These are phyloP conservation scores for Hedychridium roseum DNA, from an alignment of 2,888 invertebrate genomes.

Conservation along the genomic window DNA sequence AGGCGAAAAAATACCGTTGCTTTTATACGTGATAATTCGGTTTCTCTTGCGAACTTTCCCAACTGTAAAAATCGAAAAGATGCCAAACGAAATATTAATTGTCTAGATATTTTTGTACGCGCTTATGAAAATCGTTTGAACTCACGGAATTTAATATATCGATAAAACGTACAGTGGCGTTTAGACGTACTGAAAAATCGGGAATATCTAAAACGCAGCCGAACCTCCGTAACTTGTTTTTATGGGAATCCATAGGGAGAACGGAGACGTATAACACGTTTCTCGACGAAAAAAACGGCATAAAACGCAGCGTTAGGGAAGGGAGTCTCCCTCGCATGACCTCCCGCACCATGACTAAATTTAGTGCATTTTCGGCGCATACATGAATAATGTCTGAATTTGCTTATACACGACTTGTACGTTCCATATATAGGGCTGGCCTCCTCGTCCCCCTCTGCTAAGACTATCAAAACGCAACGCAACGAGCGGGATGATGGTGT, in stretches of 20 bases:
- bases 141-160: no score
- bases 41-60: no score
- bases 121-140: no score
- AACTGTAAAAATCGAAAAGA: no score
- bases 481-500: no score
- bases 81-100: no score
- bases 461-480: no score
- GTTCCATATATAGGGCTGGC: background rate
- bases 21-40: no score
- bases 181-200: slow-evolving; percentile 24
- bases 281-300: slow-evolving; percentile 47
- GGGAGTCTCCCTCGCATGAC: slow-evolving; percentile 49
- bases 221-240: slow-evolving; percentile 35
- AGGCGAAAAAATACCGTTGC: no score
- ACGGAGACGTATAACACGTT: slow-evolving; percentile 50
- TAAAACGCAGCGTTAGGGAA: slow-evolving; percentile 49
- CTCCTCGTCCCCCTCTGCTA: no score
- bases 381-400: slow-evolving; percentile 54
- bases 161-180: no score
- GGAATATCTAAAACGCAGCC: slow-evolving; percentile 14
- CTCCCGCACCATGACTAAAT: slow-evolving; percentile 52
- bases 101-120: no score
- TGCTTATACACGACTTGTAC: slow-evolving; percentile 33
- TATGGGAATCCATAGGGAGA: slow-evolving; percentile 30
- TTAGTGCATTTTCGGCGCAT: slow-evolving; percentile 53